Conservation (phyloP, 2,888 invertebrate genomes). For the Lymantria monacha region DNA sequence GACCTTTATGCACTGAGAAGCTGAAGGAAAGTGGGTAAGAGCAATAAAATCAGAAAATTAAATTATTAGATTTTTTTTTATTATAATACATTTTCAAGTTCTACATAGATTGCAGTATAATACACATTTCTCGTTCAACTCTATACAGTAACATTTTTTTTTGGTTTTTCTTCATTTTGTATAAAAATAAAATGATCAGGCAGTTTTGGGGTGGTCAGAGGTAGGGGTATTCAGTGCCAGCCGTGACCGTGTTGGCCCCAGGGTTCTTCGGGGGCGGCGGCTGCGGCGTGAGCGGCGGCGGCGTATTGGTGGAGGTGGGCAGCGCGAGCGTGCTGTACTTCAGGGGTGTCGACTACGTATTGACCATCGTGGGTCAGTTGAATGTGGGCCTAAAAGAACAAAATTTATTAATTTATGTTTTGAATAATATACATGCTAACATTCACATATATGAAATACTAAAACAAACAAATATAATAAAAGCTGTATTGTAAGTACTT, state of each 20-base stretch:
- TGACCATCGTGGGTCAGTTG: constrained; percentile 78
- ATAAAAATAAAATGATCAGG: constrained; percentile 64
- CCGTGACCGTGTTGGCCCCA: constrained; percentile 61
- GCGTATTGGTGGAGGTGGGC: constrained; percentile 71
- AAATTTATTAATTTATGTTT: neutral
- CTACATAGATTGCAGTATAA: constrained; percentile 68
- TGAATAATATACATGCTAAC: too few species aligned
- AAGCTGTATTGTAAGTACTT: too few species aligned
- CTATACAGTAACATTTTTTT: constrained; percentile 70
- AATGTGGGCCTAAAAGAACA: constrained; percentile 60
- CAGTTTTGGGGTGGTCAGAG: constrained; percentile 54
- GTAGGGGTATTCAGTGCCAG: constrained; percentile 67
- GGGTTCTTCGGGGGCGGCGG: constrained; percentile 70
- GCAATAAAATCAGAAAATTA: constrained; percentile 35
- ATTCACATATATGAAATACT: too few species aligned
- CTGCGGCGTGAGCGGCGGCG: constrained; percentile 71
- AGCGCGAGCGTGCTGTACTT: constrained; percentile 75
- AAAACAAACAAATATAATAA: too few species aligned
- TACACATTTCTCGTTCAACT: constrained; percentile 71
- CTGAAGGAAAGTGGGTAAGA: too few species aligned
- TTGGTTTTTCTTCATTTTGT: constrained; percentile 67
- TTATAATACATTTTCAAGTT: constrained; percentile 68
- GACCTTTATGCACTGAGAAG: too few species aligned
- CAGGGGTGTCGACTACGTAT: constrained; percentile 76
- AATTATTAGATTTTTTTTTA: constrained; percentile 68